Percentiles rank a stretch among this genome's conserved stretches.
phyloP scores from a whole-genome alignment of 2,888 invertebrate species.

The Margaritifera margaritifera region DNA sequence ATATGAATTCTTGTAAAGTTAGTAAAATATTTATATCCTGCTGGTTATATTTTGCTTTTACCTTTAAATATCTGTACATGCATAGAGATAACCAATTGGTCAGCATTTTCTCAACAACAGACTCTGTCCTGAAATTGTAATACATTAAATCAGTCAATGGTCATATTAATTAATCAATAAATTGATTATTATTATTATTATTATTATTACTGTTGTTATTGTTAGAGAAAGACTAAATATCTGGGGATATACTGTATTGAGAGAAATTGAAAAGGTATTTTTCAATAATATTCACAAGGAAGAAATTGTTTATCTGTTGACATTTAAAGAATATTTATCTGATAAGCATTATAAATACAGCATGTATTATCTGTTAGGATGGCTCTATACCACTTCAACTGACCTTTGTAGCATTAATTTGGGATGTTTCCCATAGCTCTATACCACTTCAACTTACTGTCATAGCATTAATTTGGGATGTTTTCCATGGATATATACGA shows the following conservation, averaged over 20 bases:
- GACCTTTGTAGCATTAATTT: constrained; percentile 89
- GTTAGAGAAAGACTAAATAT: background rate
- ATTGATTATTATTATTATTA: background rate
- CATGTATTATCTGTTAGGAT: background rate
- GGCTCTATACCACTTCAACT: constrained; percentile 9
- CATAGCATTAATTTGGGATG: constrained; percentile 96
- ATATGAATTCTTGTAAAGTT: too few species aligned
- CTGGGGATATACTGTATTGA: background rate
- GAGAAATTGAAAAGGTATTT: background rate
- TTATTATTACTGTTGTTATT: background rate
- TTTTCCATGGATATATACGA: constrained; percentile 91
- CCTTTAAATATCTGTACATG: constrained; percentile 92
- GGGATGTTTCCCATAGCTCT: constrained; percentile 93
- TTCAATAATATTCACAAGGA: background rate
- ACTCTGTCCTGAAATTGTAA: constrained; percentile 83
- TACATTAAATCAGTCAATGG: background rate
- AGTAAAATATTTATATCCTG: too few species aligned
- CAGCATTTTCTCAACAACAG: constrained; percentile 99
- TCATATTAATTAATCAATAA: too few species aligned
- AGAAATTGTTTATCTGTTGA: background rate
- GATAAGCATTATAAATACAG: background rate
- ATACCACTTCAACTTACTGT: constrained; percentile 76
- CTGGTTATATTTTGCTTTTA: constrained; percentile 38
- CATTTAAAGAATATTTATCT: too few species aligned
- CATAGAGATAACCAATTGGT: constrained; percentile 99